phyloP scores from a whole-genome alignment of 2,113 vertebrate genomes.

The Mormoops blainvillei region DNA sequence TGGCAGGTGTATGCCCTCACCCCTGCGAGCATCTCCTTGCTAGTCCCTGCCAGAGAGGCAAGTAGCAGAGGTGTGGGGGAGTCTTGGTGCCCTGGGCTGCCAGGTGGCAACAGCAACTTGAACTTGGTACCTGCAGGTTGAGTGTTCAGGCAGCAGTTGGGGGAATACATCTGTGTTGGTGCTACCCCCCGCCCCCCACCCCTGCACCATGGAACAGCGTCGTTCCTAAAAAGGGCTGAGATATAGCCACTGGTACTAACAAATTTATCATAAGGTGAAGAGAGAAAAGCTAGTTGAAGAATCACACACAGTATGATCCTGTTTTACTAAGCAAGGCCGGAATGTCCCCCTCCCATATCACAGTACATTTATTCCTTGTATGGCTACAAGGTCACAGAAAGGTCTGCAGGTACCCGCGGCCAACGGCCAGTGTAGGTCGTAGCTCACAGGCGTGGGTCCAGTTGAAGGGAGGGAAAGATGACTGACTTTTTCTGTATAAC shows the following conservation, averaged over 20 bases:
- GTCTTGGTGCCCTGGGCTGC: not conserved
- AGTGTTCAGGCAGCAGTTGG: not conserved
- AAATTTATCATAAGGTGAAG: no score
- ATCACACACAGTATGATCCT: not conserved
- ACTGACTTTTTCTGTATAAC: not conserved
- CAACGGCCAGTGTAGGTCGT: not conserved
- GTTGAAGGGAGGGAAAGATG: not conserved
- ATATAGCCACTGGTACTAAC: not conserved
- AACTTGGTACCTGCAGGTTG: not conserved
- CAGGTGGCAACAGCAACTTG: not conserved
- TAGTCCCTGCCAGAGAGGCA: not conserved
- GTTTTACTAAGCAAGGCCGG: not conserved
- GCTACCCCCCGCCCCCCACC: no score
- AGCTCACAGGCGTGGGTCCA: not conserved
- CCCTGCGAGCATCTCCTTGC: no score
- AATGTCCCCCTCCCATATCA: not conserved
- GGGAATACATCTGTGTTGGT: not conserved
- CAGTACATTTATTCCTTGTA: no score
- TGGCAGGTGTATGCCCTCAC: not conserved
- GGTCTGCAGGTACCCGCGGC: not conserved
- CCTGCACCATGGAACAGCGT: fast-evolving
- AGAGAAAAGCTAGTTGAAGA: not conserved
- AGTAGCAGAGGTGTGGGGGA: not conserved
- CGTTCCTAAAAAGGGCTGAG: not conserved
- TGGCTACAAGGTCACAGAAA: not conserved